Percentiles rank a stretch among this genome's conserved stretches.
phyloP scores from a whole-genome alignment of 1,140 invertebrate genomes.

The Saccostrea glomerata region DNA sequence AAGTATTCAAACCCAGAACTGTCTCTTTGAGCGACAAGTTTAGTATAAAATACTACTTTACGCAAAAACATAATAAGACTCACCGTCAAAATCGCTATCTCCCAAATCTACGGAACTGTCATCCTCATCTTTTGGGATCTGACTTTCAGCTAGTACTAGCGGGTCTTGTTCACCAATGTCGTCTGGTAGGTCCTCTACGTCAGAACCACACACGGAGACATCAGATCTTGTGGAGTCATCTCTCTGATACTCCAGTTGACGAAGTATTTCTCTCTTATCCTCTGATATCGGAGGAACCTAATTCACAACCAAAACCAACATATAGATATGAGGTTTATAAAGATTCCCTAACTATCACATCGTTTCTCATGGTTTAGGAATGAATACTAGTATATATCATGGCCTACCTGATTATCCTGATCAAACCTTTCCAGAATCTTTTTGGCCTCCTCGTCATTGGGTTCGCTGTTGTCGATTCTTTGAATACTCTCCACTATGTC shows the following conservation, averaged over 20 bases:
- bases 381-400: neutral
- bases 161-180: neutral
- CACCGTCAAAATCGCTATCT: conserved; percentile 5
- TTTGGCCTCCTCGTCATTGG: neutral
- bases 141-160: neutral
- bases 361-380: neutral
- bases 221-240: conserved; percentile 7
- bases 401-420: neutral
- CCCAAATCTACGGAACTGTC: neutral
- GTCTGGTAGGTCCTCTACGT: neutral
- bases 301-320: neutral
- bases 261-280: neutral
- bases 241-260: neutral
- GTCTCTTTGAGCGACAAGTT: too few relatives aligned
- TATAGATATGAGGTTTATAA: neutral
- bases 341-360: neutral
- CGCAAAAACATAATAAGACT: neutral
- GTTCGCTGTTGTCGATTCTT: neutral
- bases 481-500: conserved; percentile 4
- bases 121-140: neutral
- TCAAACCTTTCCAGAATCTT: conserved; percentile 5
- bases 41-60: too few relatives aligned
- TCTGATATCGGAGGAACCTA: neutral
- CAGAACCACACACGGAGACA: neutral
- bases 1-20: too few relatives aligned